These are phyloP conservation scores for Polypedilum vanderplanki DNA, from an alignment of 1,140 invertebrate genomes.

Conservation along the genomic window DNA sequence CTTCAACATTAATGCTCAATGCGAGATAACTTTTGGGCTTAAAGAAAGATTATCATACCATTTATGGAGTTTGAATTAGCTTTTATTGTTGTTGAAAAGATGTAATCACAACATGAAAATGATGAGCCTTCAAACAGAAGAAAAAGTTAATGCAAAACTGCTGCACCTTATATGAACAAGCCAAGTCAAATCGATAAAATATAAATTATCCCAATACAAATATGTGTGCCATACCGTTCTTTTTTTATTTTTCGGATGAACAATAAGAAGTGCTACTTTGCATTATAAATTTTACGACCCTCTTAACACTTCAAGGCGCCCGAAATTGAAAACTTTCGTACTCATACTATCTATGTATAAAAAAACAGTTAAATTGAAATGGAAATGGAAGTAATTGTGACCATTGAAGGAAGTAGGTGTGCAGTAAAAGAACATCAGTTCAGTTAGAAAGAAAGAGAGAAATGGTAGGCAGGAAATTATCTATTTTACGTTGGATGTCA, in stretches of 20 bases:
- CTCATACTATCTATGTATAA: neutral
- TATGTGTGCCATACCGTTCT: neutral
- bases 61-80: conserved; percentile 1
- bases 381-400: conserved; percentile 12
- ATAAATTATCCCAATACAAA: neutral
- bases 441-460: neutral
- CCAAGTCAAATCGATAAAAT: too few relatives aligned
- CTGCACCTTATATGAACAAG: too few relatives aligned
- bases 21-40: neutral
- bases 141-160: too few relatives aligned
- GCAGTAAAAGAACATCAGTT: neutral
- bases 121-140: neutral
- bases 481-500: conserved; percentile 4
- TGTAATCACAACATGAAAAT: neutral
- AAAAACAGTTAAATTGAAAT: conserved; percentile 7
- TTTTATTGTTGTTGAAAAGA: neutral
- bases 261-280: conserved; percentile 3
- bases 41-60: neutral
- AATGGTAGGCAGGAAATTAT: neutral
- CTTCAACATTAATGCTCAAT: conserved; percentile 4
- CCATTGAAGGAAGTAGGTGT: conserved; percentile 16
- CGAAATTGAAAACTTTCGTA: neutral
- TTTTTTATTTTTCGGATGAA: neutral
- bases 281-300: neutral
- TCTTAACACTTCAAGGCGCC: neutral